Base-by-base conservation (phyloP, 2,113 vertebrate species). In the Erythrocercus mccallii region DNA sequence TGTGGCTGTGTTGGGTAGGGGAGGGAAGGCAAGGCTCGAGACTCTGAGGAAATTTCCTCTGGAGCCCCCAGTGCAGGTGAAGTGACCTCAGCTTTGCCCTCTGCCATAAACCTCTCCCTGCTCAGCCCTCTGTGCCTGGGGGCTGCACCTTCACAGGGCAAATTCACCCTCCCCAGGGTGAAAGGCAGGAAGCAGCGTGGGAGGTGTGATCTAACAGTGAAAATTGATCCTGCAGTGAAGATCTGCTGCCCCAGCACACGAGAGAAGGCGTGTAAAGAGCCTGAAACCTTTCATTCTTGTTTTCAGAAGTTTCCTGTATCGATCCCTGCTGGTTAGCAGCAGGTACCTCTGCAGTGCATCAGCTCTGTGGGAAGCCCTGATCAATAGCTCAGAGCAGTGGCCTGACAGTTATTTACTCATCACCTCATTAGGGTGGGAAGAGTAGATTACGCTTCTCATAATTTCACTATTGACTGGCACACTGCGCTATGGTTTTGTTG, bases 401-500 rank as follows among this genome's bases (percentile, higher is more conserved):
- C 62, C 88, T 93, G 95, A 69, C 95, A 84, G 82, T 78, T 95
- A 94, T 95, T 97, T 95, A 95, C 95, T 96, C 85, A 60, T 69
- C 88, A 86, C 80, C 91, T 96, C 93, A 65, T 97, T 88, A 97
- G 90, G 54, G 81, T 84, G 85, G 65, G 81, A 69, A 81, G 95
- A 95, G 94, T 94, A 82, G 92, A 95, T 94, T 95, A 73, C 57
- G n/a, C 74, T 81, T 84, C 92, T 91, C 82, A 91, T 92, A 76
- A 95, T 95, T 92, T 64, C 44, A 10, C 77, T 71, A 66, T 95
- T 54, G 92, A 92, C 88, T 76, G 57, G 65, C 57, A 73, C 20
- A 0, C 16, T 76, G 57, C 78, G 33, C 38, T 58, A 33, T 56
- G 64, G 72, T 35, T 79, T 74, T 86, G 68, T 65, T 82, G 71